Evolutionary conservation across 2,113 vertebrate species (phyloP).

Genomic region (Gnathonemus longibarbis): DNA sequence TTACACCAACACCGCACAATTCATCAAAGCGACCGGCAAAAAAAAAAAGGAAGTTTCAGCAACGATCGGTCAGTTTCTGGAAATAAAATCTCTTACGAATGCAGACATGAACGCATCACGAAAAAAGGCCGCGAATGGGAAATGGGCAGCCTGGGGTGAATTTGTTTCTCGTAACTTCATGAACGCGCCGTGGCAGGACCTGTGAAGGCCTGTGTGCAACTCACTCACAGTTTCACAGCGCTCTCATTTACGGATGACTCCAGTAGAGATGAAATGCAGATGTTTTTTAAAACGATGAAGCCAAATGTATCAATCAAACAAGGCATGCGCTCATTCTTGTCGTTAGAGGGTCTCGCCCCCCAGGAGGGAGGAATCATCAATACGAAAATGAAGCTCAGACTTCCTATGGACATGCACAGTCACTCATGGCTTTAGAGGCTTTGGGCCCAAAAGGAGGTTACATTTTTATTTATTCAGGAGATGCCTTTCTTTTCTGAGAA

Average conservation of each 20-base stretch:
- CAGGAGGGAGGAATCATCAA: background rate
- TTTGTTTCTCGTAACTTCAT: background rate
- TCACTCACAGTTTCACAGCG: background rate
- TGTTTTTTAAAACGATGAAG: background rate
- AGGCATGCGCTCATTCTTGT: background rate
- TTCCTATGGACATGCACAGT: background rate
- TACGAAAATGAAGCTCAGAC: background rate
- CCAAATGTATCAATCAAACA: background rate
- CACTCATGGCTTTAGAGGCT: background rate
- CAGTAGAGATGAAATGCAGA: background rate
- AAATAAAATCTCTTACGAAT: conserved; percentile 40
- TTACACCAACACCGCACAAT: conserved; percentile 22
- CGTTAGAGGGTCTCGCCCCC: background rate
- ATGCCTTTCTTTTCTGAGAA: background rate
- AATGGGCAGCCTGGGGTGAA: background rate
- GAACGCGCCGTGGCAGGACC: background rate
- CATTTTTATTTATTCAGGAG: background rate
- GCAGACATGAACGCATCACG: conserved; percentile 48
- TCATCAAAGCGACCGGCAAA: conserved; percentile 37
- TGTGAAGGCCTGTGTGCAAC: background rate
- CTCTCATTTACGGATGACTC: background rate
- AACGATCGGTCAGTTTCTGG: conserved; percentile 47
- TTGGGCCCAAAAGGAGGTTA: background rate
- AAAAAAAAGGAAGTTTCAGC: conserved; percentile 29
- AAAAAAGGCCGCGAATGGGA: conserved; percentile 17